These are phyloP conservation scores for Epsilonema sp. DNA, from an alignment of 2,888 invertebrate species.

Conservation along the genomic window DNA sequence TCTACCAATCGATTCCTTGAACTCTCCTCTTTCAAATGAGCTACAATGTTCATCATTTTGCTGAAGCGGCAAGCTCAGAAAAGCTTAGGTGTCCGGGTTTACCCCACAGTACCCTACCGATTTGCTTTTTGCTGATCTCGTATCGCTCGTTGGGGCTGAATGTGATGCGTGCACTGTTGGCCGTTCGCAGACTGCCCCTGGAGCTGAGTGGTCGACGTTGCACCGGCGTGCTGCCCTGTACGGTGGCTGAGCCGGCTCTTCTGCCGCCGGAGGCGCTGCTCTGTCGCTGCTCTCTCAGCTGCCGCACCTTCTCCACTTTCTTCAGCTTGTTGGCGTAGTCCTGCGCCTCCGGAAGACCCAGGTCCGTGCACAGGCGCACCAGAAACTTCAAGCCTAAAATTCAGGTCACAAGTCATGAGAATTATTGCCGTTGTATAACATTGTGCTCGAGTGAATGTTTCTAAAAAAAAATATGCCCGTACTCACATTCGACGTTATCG, in stretches of 20 bases:
- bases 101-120: too few species aligned
- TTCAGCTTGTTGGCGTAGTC: constrained; percentile 64
- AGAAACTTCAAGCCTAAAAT: constrained; percentile 55
- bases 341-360: constrained; percentile 70
- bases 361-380: constrained; percentile 64
- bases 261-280: constrained; percentile 17
- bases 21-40: too few species aligned
- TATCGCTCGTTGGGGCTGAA: constrained; percentile 12
- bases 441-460: background rate
- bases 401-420: background rate
- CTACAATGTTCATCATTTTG: too few species aligned
- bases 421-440: too few species aligned
- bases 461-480: background rate
- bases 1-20: too few species aligned
- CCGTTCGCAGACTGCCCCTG: constrained; percentile 11
- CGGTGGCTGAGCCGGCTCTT: constrained; percentile 14
- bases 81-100: too few species aligned
- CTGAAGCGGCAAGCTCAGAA: too few species aligned
- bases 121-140: too few species aligned
- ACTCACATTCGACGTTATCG: constrained; percentile 70
- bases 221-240: constrained; percentile 6
- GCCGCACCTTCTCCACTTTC: constrained; percentile 40
- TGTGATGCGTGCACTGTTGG: constrained; percentile 11
- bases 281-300: constrained; percentile 16
- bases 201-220: constrained; percentile 11